Evolutionary conservation across 37 sponge, comb jelly and placozoan genomes (phyloP).

Genomic region (Lycopodina hypogea): DNA sequence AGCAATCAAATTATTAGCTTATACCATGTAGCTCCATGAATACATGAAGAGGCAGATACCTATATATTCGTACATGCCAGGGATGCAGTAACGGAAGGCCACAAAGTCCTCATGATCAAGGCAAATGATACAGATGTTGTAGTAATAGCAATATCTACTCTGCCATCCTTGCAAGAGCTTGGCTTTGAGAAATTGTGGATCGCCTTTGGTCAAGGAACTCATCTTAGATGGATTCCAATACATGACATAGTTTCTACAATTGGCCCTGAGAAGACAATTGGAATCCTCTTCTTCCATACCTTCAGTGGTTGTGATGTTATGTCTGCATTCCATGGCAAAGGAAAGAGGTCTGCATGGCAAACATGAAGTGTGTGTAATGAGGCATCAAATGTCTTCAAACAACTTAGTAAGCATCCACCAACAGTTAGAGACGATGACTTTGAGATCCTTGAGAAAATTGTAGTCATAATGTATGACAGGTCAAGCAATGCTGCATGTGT

Average conservation of each 20-base stretch:
- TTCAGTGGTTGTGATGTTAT: conserved; percentile 4
- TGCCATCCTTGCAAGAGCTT: background rate
- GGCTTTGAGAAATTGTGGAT: background rate
- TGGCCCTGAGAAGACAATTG: background rate
- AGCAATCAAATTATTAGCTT: background rate
- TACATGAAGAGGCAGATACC: background rate
- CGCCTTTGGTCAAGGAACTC: background rate
- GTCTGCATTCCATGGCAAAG: background rate
- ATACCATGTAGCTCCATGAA: too few species aligned
- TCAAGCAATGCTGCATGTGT: too few species aligned
- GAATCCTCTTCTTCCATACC: background rate
- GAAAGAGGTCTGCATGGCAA: conserved; percentile 1
- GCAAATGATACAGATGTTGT: background rate
- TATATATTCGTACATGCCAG: too few species aligned
- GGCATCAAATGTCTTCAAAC: background rate
- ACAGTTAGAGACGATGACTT: background rate
- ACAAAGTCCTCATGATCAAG: background rate
- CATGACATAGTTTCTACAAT: background rate
- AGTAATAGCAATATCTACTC: background rate
- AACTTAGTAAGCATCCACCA: background rate
- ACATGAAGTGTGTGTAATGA: background rate
- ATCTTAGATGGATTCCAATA: conserved; percentile 1
- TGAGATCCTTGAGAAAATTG: too few species aligned
- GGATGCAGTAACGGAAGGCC: too few species aligned
- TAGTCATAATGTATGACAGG: too few species aligned